Base-by-base conservation (phyloP, 2,888 invertebrate species). In the Carterocephalus palaemon region DNA sequence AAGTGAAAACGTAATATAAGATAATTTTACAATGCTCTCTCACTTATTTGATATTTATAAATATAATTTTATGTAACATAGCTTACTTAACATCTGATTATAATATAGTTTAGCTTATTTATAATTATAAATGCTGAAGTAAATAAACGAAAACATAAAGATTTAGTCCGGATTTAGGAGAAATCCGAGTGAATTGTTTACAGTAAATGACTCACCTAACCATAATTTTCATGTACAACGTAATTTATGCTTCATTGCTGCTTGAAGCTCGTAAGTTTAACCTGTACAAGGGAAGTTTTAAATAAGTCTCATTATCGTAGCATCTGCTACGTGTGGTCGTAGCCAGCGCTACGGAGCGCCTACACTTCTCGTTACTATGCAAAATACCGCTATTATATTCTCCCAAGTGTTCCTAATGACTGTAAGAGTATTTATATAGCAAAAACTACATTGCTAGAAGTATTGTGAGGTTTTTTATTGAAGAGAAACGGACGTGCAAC, bases 221-320 rank as follows among this genome's bases (percentile, higher is more conserved):
- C 19, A 28, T 6, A 17, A 12, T 38, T 24, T 17, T 38, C 10
- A 6, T 22, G 20, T 15, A 6, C 13, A 15, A n/a, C 24, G 4
- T 34, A 26, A 26, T 26, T 6, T 17, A 40, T 29, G 31, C 39
- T 17, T 41, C 32, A 41, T 41, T 41, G 24, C 24, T 12, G 16
- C 40, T 42, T 33, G 33, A 26, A 42, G 17, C 41, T 33, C 41
- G 19, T 42, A 42, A 42, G 41, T 42, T 42, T 26, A 33, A 26
- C 33, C 33, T 26, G 26, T 42, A 42, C 33, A 41, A 19, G 38
- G 43, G 47, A 55, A 51, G 50, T 53, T 51, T 48, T 38, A 48
- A 48, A 47, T 54, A 49, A 53, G 48, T 52, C 49, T 48, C 55
- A 55, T 55, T 55, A 55, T 42, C 43, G 50, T 40, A 50, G 41